These are phyloP conservation scores for Lepidothrix coronata DNA, from an alignment of 2,113 vertebrate species.

Conservation along the genomic window DNA sequence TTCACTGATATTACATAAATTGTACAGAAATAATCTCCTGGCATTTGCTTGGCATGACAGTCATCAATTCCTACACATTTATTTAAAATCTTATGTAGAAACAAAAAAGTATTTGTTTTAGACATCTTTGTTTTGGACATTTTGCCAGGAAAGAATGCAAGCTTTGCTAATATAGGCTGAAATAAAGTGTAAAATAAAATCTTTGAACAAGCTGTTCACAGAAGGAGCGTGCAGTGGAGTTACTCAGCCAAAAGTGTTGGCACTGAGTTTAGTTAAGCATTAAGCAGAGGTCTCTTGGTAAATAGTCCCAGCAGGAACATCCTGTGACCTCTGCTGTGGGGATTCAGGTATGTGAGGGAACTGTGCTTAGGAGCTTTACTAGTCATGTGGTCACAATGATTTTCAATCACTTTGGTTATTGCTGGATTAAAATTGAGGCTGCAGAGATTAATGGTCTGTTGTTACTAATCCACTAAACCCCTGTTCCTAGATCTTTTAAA, in stretches of 20 bases:
- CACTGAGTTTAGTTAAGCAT: neutral
- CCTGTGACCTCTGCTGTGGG: neutral
- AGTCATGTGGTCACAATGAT: slow-evolving; percentile 33
- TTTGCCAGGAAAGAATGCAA: neutral
- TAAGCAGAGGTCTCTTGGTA: neutral
- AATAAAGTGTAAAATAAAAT: neutral
- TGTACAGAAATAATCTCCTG: slow-evolving; percentile 36
- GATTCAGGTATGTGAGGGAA: slow-evolving; percentile 48
- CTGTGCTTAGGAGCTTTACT: slow-evolving; percentile 42
- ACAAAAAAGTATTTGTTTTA: slow-evolving; percentile 6
- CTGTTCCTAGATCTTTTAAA: slow-evolving; percentile 62
- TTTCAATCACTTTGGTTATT: slow-evolving; percentile 66
- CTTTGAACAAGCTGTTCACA: neutral
- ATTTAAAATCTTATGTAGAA: neutral
- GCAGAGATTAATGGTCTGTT: slow-evolving; percentile 77
- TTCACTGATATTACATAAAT: slow-evolving; percentile 35
- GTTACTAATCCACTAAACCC: slow-evolving; percentile 75
- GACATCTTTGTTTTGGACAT: neutral
- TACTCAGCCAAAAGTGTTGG: neutral
- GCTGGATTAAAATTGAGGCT: slow-evolving; percentile 75
- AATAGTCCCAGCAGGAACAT: slow-evolving; percentile 21
- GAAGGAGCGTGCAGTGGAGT: neutral
- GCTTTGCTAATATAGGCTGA: neutral
- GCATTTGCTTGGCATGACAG: slow-evolving; percentile 24
- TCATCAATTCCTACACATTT: slow-evolving; percentile 6